Evolutionary conservation across 2,888 invertebrate species (phyloP).

Genomic region (Nebria salina): DNA sequence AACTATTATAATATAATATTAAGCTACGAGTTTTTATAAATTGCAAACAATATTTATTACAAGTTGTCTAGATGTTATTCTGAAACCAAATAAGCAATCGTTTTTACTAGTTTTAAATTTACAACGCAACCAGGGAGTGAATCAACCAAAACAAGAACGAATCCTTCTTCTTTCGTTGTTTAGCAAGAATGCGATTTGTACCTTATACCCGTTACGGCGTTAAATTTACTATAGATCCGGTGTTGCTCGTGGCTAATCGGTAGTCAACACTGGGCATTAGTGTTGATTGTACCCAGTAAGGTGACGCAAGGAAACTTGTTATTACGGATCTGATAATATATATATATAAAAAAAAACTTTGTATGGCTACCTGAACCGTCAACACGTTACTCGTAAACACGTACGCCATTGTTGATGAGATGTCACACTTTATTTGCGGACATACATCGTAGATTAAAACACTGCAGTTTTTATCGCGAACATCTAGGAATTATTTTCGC

Average conservation of each 20-base stretch:
- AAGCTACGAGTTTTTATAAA: no score
- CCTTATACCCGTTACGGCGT: not conserved
- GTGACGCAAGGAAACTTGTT: not conserved
- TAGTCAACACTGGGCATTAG: not conserved
- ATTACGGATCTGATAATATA: not conserved
- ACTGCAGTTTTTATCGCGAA: not conserved
- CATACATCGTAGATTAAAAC: not conserved
- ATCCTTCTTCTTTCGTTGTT: not conserved
- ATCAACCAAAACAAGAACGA: not conserved
- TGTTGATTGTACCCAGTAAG: not conserved
- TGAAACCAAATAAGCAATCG: no score
- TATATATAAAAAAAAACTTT: not conserved
- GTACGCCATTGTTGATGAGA: constrained; percentile 13
- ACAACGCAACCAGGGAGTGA: no score
- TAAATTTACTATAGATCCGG: not conserved
- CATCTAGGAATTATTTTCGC: not conserved
- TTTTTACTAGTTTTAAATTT: no score
- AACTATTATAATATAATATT: no score
- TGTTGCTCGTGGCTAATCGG: not conserved
- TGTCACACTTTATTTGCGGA: constrained; percentile 10
- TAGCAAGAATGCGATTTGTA: not conserved
- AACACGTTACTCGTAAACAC: not conserved
- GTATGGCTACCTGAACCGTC: not conserved
- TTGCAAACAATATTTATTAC: no score
- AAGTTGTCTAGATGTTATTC: no score